These are phyloP conservation scores for Sesamia nonagrioides DNA, from an alignment of 1,140 invertebrate genomes.

Conservation along the genomic window DNA sequence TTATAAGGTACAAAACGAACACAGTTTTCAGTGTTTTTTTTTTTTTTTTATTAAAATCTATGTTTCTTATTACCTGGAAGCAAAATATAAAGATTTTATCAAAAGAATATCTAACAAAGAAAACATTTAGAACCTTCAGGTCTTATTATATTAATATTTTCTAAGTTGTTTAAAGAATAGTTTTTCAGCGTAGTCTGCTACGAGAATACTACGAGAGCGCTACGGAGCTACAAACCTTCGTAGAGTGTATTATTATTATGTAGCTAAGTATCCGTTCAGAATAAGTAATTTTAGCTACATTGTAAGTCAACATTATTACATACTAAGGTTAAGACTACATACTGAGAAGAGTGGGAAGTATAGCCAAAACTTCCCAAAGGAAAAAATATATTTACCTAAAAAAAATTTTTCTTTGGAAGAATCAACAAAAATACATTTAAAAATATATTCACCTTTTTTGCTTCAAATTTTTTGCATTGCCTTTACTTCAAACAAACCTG, in stretches of 20 bases:
- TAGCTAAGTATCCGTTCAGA: too few species aligned
- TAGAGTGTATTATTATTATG: slow-evolving; percentile 9
- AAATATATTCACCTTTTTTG: too few species aligned
- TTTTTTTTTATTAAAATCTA: slow-evolving; percentile 28
- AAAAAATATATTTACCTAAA: too few species aligned
- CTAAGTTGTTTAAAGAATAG: slow-evolving; percentile 27
- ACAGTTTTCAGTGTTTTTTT: slow-evolving; percentile 5
- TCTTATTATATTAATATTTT: slow-evolving; percentile 46
- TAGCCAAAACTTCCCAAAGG: too few species aligned
- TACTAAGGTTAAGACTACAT: too few species aligned
- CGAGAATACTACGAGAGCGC: slow-evolving; percentile 17
- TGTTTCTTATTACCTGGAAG: slow-evolving; percentile 39
- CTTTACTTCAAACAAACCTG: too few species aligned
- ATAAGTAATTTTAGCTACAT: too few species aligned
- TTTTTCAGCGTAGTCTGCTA: slow-evolving; percentile 35
- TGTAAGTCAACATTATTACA: too few species aligned
- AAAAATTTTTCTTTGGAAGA: too few species aligned
- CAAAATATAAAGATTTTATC: slow-evolving; percentile 34
- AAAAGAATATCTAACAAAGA: slow-evolving; percentile 33
- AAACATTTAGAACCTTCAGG: slow-evolving; percentile 22
- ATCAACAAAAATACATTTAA: too few species aligned
- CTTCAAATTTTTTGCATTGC: too few species aligned
- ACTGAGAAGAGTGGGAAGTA: too few species aligned
- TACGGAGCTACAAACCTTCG: slow-evolving; percentile 22
- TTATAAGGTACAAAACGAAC: slow-evolving; percentile 9